Conservation (phyloP, 1,140 invertebrate species). For the Calliopsis andreniformis region DNA sequence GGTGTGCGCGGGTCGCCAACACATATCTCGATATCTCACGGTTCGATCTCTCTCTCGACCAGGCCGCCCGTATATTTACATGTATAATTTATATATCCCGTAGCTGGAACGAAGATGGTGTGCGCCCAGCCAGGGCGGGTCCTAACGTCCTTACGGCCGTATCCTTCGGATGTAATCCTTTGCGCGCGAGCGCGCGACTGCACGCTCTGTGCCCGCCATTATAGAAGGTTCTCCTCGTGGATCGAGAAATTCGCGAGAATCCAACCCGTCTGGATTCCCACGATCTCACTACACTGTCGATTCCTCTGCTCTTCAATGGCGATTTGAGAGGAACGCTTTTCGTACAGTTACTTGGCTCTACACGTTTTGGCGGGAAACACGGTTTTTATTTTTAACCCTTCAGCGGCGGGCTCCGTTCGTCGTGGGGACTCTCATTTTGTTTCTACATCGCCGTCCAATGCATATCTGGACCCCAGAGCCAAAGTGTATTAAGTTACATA, state of each 20-base stretch:
- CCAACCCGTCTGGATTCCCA: constrained; percentile 49
- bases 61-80: constrained; percentile 77
- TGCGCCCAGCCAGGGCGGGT: constrained; percentile 59
- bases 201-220: background rate
- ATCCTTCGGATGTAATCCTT: constrained; percentile 20
- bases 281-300: constrained; percentile 46
- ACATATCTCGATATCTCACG: constrained; percentile 76
- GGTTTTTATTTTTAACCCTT: too few species aligned
- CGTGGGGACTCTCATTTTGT: too few species aligned
- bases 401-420: too few species aligned
- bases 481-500: too few species aligned
- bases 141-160: constrained; percentile 41
- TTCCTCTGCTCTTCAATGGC: background rate
- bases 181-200: background rate
- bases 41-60: constrained; percentile 72
- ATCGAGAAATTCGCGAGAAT: constrained; percentile 56
- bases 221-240: background rate
- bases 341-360: too few species aligned
- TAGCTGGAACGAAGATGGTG: constrained; percentile 39
- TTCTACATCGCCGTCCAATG: too few species aligned
- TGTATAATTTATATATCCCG: constrained; percentile 80
- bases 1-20: constrained; percentile 72
- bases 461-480: too few species aligned
- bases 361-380: too few species aligned
- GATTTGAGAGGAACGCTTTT: too few species aligned